These are phyloP conservation scores for Stigmatopora argus DNA, from an alignment of 2,113 vertebrate species.

Conservation along the genomic window DNA sequence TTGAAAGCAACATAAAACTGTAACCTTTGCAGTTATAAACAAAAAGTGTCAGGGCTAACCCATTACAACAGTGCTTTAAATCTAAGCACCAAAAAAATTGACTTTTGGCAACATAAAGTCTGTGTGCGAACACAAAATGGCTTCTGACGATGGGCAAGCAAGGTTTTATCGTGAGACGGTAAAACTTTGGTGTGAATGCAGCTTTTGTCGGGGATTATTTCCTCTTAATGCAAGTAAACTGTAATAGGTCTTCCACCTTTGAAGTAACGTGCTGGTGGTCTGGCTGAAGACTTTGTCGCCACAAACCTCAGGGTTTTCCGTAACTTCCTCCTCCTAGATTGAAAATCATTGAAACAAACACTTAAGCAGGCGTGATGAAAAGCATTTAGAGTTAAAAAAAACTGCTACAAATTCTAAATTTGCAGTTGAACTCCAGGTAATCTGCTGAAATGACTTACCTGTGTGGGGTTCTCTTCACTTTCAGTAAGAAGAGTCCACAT, in stretches of 20 bases:
- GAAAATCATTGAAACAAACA: constrained; percentile 9
- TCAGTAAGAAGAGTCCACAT: constrained; percentile 86
- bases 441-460: constrained; percentile 35
- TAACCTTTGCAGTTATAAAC: no score
- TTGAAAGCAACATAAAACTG: no score
- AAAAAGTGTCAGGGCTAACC: no score
- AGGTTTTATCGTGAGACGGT: no score
- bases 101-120: no score
- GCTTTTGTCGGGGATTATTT: background rate
- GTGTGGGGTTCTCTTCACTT: constrained; percentile 47
- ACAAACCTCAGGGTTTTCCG: constrained; percentile 47
- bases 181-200: background rate
- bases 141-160: no score
- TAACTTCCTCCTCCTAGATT: constrained; percentile 45
- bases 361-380: constrained; percentile 7
- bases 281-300: constrained; percentile 73
- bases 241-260: constrained; percentile 56
- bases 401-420: background rate
- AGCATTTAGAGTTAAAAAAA: background rate
- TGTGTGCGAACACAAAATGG: no score
- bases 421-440: background rate
- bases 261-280: constrained; percentile 65
- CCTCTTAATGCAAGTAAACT: constrained; percentile 4
- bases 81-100: no score
- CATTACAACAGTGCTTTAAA: no score